Evolutionary conservation across 2,113 vertebrate species (phyloP), one percentile per base, ranked within the genome.

Genomic region (Mellivora capensis): DNA sequence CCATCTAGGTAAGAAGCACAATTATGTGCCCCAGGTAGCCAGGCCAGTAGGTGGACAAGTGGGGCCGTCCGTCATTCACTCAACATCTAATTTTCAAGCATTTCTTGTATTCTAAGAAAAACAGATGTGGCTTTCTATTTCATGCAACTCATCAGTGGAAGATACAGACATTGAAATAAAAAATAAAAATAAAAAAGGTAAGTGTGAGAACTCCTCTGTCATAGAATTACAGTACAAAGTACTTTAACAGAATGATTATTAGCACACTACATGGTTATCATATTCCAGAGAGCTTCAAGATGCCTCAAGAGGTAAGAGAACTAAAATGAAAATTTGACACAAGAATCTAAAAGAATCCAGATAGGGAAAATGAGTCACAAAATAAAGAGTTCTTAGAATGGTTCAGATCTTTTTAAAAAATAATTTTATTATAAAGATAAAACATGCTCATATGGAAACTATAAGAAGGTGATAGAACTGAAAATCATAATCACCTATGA

Each of bases 401-500:
- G 42, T 74, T 96, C 20, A 74, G 42, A 89, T 74, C 37, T 91
- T 83, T 87, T 93, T 13, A 49, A 74, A 83, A 74, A 82, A 67
- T 17, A 67, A 21, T 62, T 91, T 59, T 80, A 88, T 81, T 83
- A 85, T 71, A 96, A 90, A 95, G 96, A 88, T 96, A 86, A 96
- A 95, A 85, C 39, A 67, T 49, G 47, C 44, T 97, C 90, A 97
- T 95, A 96, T 84, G 54, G 87, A 94, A 97, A 94, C 94, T 92
- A 57, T 94, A 93, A 97, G 93, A 93, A 93, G 72, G 94, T 93
- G 84, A 91, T 83, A 97, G 93, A 92, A 74, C 89, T 97, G 67
- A 96, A 98, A 98, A 93, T 95, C 91, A 95, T 96, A 97, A 97
- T 96, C 90, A 97, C n/a, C 47, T 91, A 90, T 96, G 94, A 97